A percentile compares a stretch with the other conserved stretches of the same genome.
These are phyloP conservation scores for Odontamblyopus lacepedii DNA, from an alignment of 2,797 vertebrate genomes.

Conservation along the genomic window DNA sequence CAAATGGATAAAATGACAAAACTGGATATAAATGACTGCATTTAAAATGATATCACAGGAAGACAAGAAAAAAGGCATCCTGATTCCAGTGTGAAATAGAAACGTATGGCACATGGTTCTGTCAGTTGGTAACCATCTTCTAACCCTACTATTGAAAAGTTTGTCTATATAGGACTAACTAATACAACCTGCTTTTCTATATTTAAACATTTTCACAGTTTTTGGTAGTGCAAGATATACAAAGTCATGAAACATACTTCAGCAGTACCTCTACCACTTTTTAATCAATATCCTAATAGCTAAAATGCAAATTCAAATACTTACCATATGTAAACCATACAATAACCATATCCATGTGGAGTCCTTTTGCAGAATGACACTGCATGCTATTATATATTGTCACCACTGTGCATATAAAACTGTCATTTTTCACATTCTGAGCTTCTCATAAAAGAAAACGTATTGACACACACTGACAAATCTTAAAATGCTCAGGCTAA, in stretches of 20 bases:
- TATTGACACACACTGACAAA: constrained; percentile 11
- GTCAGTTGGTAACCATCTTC: constrained; percentile 1
- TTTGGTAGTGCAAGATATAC: constrained; percentile 45
- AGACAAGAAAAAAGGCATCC: constrained; percentile 35
- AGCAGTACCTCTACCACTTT: constrained; percentile 62
- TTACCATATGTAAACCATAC: background rate
- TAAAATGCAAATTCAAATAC: constrained; percentile 17
- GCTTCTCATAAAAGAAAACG: constrained; percentile 37
- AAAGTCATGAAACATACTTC: constrained; percentile 40
- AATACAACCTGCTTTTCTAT: constrained; percentile 22
- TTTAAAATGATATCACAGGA: constrained; percentile 38
- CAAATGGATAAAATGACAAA: constrained; percentile 54
- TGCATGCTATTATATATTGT: constrained; percentile 25
- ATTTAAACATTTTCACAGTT: constrained; percentile 61
- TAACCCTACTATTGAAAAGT: constrained; percentile 19
- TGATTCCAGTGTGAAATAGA: constrained; percentile 37
- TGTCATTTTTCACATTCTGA: constrained; percentile 51
- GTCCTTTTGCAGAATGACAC: background rate
- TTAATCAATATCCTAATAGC: constrained; percentile 19
- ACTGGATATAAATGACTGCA: constrained; percentile 49
- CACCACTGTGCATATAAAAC: constrained; percentile 19
- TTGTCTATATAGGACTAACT: constrained; percentile 28
- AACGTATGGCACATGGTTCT: constrained; percentile 52
- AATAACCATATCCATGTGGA: background rate
- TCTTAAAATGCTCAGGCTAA: background rate